phyloP scores from a whole-genome alignment of 2,888 invertebrate species.

The Perizoma affinitatum region DNA sequence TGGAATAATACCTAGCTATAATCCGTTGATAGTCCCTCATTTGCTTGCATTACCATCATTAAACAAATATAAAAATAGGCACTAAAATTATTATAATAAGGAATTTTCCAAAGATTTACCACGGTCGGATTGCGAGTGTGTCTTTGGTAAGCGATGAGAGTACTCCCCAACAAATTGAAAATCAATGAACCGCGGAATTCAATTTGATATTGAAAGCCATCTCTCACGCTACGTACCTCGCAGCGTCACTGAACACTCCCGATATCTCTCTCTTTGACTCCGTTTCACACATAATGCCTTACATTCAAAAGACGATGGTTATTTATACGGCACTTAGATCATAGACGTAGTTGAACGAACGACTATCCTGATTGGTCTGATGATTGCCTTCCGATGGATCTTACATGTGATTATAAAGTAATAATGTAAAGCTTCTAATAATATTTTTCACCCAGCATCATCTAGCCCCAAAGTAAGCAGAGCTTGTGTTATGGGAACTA shows the following conservation, averaged over 20 bases:
- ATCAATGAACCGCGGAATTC: constrained; percentile 87
- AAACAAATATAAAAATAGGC: background rate
- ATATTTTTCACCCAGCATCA: too few species aligned
- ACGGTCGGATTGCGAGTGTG: constrained; percentile 65
- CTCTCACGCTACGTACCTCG: constrained; percentile 64
- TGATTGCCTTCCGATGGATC: background rate
- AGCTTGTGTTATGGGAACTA: too few species aligned
- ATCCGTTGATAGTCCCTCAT: too few species aligned
- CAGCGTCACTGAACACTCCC: constrained; percentile 62
- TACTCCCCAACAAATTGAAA: constrained; percentile 83
- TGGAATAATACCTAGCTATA: too few species aligned
- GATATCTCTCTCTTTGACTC: constrained; percentile 73
- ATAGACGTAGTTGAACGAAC: constrained; percentile 20
- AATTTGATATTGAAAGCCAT: constrained; percentile 87
- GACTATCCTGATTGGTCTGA: constrained; percentile 11
- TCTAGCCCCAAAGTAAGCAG: too few species aligned
- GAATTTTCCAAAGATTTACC: constrained; percentile 68
- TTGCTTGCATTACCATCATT: too few species aligned
- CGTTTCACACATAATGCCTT: constrained; percentile 67
- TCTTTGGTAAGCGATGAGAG: constrained; percentile 77
- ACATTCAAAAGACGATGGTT: constrained; percentile 55
- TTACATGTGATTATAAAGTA: background rate
- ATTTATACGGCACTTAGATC: constrained; percentile 40
- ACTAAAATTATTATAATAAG: constrained; percentile 35
- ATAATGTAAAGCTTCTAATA: too few species aligned